Base-by-base conservation (phyloP, 2,888 invertebrate genomes). In the Megalurothrips usitatus region DNA sequence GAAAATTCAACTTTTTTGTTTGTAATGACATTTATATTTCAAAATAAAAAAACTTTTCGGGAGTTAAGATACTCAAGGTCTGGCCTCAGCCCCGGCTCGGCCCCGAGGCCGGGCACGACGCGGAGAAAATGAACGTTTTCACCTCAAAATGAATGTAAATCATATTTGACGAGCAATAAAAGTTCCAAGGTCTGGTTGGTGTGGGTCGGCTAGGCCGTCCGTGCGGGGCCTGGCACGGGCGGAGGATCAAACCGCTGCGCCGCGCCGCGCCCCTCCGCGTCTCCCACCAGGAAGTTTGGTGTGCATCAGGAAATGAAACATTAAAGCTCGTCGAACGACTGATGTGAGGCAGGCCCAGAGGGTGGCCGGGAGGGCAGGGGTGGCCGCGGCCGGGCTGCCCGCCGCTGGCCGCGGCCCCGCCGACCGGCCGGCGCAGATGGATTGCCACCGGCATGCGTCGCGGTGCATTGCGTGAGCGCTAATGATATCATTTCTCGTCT, bases 261-360 rank as follows among this genome's bases (percentile, higher is more conserved):
- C 58, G 58, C 52, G 12, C 68, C 68, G 6, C 23, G 9, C 23
- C 68, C 68, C 68, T 9, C 9, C 23, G 68, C 23, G 12, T n/a
- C 19, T n/a, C 58, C 58, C 34, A 43, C n/a, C 58, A 58, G 58
- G 58, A 58, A 58, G 58, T 58, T 43, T 58, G 58, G 58, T 58
- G 58, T 26, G 68, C 68, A 75, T 75, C 68, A 75, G 68, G 68
- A 75, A 75, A 75, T 75, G 68, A 26, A 75, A 75, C 68, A 75
- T 75, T 75, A 75, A 75, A 75, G 68, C 68, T 75, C 68, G 68
- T 75, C 68, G 23, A 75, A 75, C 68, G 68, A 75, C 23, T 75
- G 68, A 75, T 26, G 68, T 75, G 68, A 26, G 68, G 68, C 68
- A 75, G 68, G 68, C 68, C 68, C 6, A 26, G 19, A 52, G 3